phyloP scores from a whole-genome alignment of 2,797 vertebrate genomes.

The Mycteria americana region DNA sequence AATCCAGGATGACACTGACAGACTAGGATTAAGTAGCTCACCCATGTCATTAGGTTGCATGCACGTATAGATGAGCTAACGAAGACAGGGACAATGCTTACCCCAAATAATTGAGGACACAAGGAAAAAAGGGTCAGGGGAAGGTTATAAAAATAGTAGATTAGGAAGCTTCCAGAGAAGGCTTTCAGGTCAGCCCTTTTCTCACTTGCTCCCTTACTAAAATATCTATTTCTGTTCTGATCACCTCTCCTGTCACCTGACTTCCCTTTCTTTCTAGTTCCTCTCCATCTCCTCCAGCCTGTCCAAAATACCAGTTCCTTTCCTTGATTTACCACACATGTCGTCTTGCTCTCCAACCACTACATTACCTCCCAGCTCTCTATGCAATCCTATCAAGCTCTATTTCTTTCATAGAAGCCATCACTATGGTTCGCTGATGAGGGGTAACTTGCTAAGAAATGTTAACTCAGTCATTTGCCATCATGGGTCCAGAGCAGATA shows the following conservation, averaged over 20 bases:
- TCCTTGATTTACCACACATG: not conserved
- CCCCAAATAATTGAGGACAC: conserved; percentile 60
- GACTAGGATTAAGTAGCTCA: conserved; percentile 68
- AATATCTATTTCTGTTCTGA: not conserved
- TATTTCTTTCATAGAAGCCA: not conserved
- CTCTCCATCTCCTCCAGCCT: not conserved
- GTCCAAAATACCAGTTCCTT: not conserved
- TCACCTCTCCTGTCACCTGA: not conserved
- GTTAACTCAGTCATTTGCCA: not conserved
- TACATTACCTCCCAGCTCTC: not conserved
- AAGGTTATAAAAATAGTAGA: conserved; percentile 47
- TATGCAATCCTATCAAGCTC: not conserved
- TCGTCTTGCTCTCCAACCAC: not conserved
- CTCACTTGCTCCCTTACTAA: not conserved
- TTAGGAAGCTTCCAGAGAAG: conserved; percentile 30
- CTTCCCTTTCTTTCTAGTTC: not conserved
- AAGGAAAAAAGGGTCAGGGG: conserved; percentile 19
- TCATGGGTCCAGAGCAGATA: not conserved
- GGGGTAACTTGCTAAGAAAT: not conserved
- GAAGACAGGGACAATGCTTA: conserved; percentile 55
- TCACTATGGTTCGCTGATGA: not conserved
- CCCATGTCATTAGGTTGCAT: conserved; percentile 57
- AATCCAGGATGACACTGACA: conserved; percentile 63
- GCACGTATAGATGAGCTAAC: conserved; percentile 56
- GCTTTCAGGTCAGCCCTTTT: not conserved